Evolutionary conservation across 2,888 invertebrate species (phyloP).

Genomic region (Drosophila mulleri): DNA sequence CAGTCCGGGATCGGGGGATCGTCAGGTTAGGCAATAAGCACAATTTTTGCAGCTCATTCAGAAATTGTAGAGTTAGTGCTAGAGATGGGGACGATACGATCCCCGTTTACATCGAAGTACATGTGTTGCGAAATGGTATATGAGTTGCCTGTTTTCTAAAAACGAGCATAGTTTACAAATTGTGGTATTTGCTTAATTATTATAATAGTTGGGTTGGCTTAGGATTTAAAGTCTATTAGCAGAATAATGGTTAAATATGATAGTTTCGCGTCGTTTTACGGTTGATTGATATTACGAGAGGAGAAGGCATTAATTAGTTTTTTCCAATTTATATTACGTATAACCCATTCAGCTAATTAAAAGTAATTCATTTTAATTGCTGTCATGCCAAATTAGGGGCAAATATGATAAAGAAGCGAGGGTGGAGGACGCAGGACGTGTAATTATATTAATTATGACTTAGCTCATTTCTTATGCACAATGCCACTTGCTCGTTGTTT

Average conservation of each 20-base stretch:
- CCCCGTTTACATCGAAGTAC: conserved; percentile 67
- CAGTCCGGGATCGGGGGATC: conserved; percentile 7
- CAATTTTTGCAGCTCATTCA: conserved; percentile 61
- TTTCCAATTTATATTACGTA: conserved; percentile 27
- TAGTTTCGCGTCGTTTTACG: conserved; percentile 61
- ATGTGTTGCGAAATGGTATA: conserved; percentile 52
- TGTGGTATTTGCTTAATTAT: conserved; percentile 59
- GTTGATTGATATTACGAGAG: conserved; percentile 70
- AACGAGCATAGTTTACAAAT: conserved; percentile 52
- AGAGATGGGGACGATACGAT: conserved; percentile 16
- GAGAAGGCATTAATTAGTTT: conserved; percentile 61
- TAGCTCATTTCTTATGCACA: conserved; percentile 70
- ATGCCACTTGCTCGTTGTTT: conserved; percentile 31
- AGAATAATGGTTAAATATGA: conserved; percentile 39
- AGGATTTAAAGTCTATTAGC: conserved; percentile 46
- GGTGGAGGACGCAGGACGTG: conserved; percentile 15
- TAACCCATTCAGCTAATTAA: conserved; percentile 28
- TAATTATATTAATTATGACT: conserved; percentile 77
- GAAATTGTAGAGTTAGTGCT: conserved; percentile 51
- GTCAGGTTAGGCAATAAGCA: conserved; percentile 45
- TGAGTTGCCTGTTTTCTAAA: conserved; percentile 80
- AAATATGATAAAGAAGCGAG: conserved; percentile 17
- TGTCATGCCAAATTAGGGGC: conserved; percentile 25
- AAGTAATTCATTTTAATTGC: conserved; percentile 27
- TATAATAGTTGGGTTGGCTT: conserved; percentile 60